Base-by-base conservation (phyloP, 1,140 invertebrate species). In the Onthophagus taurus region DNA sequence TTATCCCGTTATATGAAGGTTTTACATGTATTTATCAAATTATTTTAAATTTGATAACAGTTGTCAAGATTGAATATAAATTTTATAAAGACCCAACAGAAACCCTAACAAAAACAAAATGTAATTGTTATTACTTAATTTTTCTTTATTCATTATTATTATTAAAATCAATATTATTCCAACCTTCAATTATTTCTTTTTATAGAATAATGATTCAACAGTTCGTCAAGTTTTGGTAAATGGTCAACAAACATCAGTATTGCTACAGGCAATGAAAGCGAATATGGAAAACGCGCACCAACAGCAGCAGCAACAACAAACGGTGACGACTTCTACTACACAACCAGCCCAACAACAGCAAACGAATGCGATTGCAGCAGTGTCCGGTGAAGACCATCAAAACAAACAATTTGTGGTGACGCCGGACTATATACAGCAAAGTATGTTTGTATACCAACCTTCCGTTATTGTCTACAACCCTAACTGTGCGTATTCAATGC, bases 401-500 rank as follows among this genome's bases (percentile, higher is more conserved):
- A 57, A 67, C 46, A 81, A 82, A 61, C 83, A 85, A 67, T 91
- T 89, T 67, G 78, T 88, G 49, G 66, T 90, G 4, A 90, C 88
- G 5, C 83, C 83, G 24, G 85, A 89, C 63, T 89, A 89, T 54
- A 89, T 89, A 59, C 85, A 89, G 60, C 83, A 90, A 72, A 87
- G 82, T 87, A 72, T 76, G 76, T 75, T 64, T 34, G 48, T 61
- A 53, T 63, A 59, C 50, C 60, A 64, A 54, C 59, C 60, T 44
- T 63, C 60, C 37, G 60, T 63, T 50, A 64, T 64, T 45, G 60
- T 64, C 39, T 64, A 61, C 44, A 64, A 64, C 56, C 60, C 60
- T 39, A 64, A 63, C 49, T 60, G 59, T 57, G 48, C 58, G 26
- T 62, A 60, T 59, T 60, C 61, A 64, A 53, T 60, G 61, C 61